Evolutionary conservation across 2,888 invertebrate genomes (phyloP), one percentile per base, ranked within the genome.

Genomic region (Mechanitis messenoides): DNA sequence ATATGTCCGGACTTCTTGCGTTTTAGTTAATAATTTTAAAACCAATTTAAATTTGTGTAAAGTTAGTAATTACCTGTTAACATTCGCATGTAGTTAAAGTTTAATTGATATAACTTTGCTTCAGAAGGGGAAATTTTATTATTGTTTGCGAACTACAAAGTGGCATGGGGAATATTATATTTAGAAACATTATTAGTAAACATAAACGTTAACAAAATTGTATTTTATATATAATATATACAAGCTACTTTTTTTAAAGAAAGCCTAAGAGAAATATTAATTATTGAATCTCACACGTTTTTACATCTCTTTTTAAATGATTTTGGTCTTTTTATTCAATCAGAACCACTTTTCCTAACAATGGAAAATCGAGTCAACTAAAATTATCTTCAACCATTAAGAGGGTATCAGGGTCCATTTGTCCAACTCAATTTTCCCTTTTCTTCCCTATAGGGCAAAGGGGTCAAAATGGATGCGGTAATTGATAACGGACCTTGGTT

Each of bases 331-430:
- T 61, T 42, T 46, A 58, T 62, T 9, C 59, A 64, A 62, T 60
- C 56, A 60, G 45, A 28, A 20, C 31, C 50, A 46, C 56, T 42
- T 55, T 33, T 20, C 54, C n/a, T 50, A 2, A 54, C 46, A 62
- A 50, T 50, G 58, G 50, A 64, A 46, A 62, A 55, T 53, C 33
- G 58, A 56, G 56, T 66, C 61, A 55, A 63, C 62, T 67, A 64
- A 71, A 73, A 77, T 81, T 79, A 77, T 78, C 74, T 74, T 76
- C 69, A 70, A 71, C 75, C 80, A 81, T 81, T 80, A 79, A 67
- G 67, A 68, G 62, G 66, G 68, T 73, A 71, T 61, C 71, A 66
- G 11, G 50, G 68, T 72, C 71, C 77, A 76, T 79, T 80, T 80
- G 77, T 79, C 79, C 76, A 77, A 72, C 71, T 75, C 78, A 76